Percentiles rank a stretch among this genome's conserved stretches.
Evolutionary conservation across 2,113 vertebrate species (phyloP).

Genomic region (Prionailurus viverrinus): DNA sequence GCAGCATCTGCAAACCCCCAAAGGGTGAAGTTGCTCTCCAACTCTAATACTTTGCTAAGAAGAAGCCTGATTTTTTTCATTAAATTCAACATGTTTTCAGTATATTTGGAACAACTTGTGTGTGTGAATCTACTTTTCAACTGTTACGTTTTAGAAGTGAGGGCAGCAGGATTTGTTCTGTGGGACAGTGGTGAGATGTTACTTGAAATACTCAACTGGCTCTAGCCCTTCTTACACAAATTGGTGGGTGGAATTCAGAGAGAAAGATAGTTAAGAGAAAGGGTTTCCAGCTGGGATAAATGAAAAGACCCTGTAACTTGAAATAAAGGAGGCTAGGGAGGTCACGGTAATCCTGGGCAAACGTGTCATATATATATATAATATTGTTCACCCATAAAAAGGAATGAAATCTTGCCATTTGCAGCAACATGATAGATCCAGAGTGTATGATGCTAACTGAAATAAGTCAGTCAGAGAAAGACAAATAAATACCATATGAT

Average conservation of each 20-base stretch:
- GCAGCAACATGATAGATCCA: neutral
- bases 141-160: conserved; percentile 21
- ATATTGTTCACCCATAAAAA: neutral
- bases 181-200: conserved; percentile 28
- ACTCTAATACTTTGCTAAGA: neutral
- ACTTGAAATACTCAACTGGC: conserved; percentile 58
- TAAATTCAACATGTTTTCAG: conserved; percentile 13
- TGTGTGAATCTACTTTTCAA: conserved; percentile 14
- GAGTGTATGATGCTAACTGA: neutral
- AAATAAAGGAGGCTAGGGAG: conserved; percentile 4
- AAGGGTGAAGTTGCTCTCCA: neutral
- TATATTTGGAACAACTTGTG: conserved; percentile 13
- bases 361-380: neutral
- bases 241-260: conserved; percentile 53
- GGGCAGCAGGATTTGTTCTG: neutral
- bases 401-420: neutral
- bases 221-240: conserved; percentile 42
- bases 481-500: neutral
- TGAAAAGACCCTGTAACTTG: conserved; percentile 22
- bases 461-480: neutral
- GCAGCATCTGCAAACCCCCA: neutral
- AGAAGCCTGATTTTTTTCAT: neutral
- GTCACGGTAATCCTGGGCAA: neutral
- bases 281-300: conserved; percentile 48
- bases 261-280: conserved; percentile 36